These are phyloP conservation scores for Brachirus orientalis DNA, from an alignment of 2,113 vertebrate species.

Conservation along the genomic window DNA sequence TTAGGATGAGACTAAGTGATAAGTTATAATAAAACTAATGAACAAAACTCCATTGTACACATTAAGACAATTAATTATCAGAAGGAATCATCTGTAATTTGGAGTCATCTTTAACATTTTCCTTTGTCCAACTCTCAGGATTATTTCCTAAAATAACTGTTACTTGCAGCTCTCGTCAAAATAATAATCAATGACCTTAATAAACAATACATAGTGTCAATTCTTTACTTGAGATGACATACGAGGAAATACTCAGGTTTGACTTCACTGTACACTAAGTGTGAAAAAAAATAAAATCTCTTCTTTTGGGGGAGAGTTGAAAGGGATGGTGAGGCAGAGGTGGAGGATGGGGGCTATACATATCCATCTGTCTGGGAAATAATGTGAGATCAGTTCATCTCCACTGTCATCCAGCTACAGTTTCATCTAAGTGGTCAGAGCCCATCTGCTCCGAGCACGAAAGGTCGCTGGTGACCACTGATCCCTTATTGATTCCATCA, in stretches of 20 bases:
- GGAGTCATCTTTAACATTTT: too few relatives aligned
- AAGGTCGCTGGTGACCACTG: slow-evolving; percentile 71
- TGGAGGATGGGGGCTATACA: slow-evolving; percentile 24
- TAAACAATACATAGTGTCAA: too few relatives aligned
- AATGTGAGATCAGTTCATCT: slow-evolving; percentile 55
- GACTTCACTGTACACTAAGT: slow-evolving; percentile 43
- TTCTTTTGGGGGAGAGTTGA: slow-evolving; percentile 20
- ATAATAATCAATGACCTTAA: too few relatives aligned
- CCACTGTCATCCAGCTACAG: slow-evolving; percentile 60
- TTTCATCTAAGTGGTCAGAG: slow-evolving; percentile 66
- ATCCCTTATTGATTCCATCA: slow-evolving; percentile 72
- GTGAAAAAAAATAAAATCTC: slow-evolving; percentile 51
- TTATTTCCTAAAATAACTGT: too few relatives aligned
- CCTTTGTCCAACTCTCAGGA: too few relatives aligned
- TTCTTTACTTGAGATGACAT: too few relatives aligned
- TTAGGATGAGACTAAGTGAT: too few relatives aligned
- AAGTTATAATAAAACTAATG: too few relatives aligned
- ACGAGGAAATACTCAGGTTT: background rate
- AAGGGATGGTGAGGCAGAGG: background rate
- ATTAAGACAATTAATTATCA: too few relatives aligned
- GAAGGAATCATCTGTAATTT: too few relatives aligned
- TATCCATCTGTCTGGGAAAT: slow-evolving; percentile 73
- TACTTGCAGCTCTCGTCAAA: too few relatives aligned
- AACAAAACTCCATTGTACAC: too few relatives aligned
- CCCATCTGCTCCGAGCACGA: slow-evolving; percentile 70